These are phyloP conservation scores for Pterostichus niger DNA, from an alignment of 2,888 invertebrate genomes.

Conservation along the genomic window DNA sequence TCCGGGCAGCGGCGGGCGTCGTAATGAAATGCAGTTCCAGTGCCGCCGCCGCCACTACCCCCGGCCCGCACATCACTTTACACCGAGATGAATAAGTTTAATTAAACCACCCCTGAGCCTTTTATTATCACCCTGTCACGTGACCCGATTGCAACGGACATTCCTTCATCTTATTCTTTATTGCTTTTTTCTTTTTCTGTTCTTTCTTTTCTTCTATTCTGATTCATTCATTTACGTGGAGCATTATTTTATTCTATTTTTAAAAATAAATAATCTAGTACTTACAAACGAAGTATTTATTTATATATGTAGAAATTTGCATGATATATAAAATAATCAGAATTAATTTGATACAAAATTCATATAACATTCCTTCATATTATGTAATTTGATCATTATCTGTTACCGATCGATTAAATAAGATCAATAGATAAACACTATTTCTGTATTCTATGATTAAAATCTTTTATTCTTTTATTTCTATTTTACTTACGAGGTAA, in stretches of 20 bases:
- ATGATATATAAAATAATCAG: too few relatives aligned
- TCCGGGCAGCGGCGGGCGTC: conserved; percentile 73
- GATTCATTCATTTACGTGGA: conserved; percentile 17
- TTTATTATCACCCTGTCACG: conserved; percentile 61
- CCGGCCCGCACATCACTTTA: conserved; percentile 75
- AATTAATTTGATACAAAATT: too few relatives aligned
- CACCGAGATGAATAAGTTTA: conserved; percentile 77
- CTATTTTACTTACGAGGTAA: too few relatives aligned
- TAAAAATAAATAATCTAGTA: too few relatives aligned
- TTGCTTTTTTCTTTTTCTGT: conserved; percentile 37
- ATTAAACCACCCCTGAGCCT: conserved; percentile 74
- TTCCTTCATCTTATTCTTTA: conserved; percentile 60
- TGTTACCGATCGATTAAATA: not conserved
- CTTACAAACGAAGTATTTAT: too few relatives aligned
- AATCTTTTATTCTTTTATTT: too few relatives aligned
- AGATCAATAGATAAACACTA: too few relatives aligned
- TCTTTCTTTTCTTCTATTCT: conserved; percentile 37
- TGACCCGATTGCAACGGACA: conserved; percentile 61
- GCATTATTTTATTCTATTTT: not conserved
- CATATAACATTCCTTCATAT: too few relatives aligned
- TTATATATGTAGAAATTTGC: too few relatives aligned
- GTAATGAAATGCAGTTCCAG: conserved; percentile 77
- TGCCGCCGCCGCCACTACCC: conserved; percentile 68
- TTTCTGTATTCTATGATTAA: too few relatives aligned
- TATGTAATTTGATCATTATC: too few relatives aligned